phyloP scores from a whole-genome alignment of 2,113 vertebrate species.

The Saccopteryx leptura region DNA sequence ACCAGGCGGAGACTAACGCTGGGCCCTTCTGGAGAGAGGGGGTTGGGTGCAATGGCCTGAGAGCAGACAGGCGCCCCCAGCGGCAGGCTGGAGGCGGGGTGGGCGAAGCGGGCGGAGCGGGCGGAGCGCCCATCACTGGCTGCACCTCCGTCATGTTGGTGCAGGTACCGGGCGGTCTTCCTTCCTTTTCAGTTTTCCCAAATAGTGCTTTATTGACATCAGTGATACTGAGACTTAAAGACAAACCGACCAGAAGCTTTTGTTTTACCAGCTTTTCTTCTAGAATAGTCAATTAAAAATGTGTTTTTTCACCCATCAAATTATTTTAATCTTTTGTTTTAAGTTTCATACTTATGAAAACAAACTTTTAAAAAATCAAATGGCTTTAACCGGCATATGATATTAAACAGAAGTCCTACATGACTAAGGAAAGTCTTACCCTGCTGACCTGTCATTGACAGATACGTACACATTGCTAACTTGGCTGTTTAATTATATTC shows the following conservation, averaged over 20 bases:
- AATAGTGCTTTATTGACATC: not conserved
- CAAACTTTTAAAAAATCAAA: too few relatives aligned
- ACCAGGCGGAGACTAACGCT: not conserved
- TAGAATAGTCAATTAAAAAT: not conserved
- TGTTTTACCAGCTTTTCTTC: not conserved
- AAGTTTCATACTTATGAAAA: too few relatives aligned
- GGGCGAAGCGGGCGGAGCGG: not conserved
- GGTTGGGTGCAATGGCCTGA: not conserved
- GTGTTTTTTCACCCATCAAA: too few relatives aligned
- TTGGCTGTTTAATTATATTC: not conserved
- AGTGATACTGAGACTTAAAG: not conserved
- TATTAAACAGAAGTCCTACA: not conserved
- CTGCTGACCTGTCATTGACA: not conserved
- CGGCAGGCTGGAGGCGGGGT: not conserved
- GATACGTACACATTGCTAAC: not conserved
- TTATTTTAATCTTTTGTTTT: too few relatives aligned
- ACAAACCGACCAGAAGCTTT: not conserved
- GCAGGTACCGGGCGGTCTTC: not conserved
- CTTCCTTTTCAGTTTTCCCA: not conserved
- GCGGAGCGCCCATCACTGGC: not conserved
- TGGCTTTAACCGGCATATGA: too few relatives aligned
- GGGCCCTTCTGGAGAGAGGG: not conserved
- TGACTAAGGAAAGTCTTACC: not conserved
- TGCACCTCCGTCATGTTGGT: accelerated
- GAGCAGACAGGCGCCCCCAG: not conserved